Conservation (phyloP, 2,888 invertebrate genomes). For the Calameuta idolon region DNA sequence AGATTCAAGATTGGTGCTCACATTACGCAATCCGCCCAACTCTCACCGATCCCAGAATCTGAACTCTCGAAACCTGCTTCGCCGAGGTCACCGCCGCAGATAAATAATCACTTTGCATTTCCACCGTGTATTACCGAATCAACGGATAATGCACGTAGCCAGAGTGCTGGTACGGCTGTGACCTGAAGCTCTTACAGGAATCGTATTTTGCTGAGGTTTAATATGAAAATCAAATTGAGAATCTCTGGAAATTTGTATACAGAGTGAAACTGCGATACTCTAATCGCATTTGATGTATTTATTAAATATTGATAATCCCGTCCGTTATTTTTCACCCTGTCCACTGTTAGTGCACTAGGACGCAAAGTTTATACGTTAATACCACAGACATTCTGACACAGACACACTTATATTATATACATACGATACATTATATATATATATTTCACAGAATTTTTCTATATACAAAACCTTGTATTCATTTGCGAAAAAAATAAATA, state of each 20-base stretch:
- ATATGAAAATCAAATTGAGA: background rate
- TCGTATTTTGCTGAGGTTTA: background rate
- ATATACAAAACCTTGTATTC: background rate
- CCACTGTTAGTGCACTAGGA: background rate
- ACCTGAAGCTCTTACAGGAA: background rate
- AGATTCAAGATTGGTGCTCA: constrained; percentile 58
- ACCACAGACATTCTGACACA: background rate
- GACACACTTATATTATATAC: background rate
- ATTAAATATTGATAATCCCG: background rate
- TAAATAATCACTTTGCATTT: constrained; percentile 64
- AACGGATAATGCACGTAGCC: background rate
- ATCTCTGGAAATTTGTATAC: background rate
- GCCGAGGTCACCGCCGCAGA: constrained; percentile 68
- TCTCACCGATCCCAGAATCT: constrained; percentile 79
- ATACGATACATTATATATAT: background rate
- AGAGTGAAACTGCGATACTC: background rate
- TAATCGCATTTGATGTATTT: background rate
- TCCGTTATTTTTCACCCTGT: background rate
- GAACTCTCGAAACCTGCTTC: constrained; percentile 79
- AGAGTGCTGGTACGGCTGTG: background rate
- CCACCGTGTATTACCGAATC: constrained; percentile 41
- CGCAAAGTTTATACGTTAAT: background rate
- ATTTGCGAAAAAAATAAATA: background rate
- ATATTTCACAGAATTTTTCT: background rate
- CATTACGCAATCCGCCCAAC: constrained; percentile 63